Percentiles rank a stretch among this genome's conserved stretches.
Conservation (phyloP, 2,797 vertebrate species). For the Ibycter americanus region DNA sequence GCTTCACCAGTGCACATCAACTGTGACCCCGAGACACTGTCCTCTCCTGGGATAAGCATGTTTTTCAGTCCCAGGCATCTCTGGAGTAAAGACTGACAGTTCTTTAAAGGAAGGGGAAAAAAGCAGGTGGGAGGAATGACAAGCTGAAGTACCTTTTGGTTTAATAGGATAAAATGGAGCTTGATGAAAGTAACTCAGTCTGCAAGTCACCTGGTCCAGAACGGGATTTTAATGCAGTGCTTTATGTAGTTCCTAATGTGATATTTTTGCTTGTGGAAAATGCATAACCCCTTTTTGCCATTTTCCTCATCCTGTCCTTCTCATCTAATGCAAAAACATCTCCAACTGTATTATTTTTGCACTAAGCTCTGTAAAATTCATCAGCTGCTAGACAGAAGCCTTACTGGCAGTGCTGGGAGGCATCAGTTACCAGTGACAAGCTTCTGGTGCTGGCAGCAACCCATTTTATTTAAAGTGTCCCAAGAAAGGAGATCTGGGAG, state of each 20-base stretch:
- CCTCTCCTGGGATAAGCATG: conserved; percentile 63
- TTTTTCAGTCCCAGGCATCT: conserved; percentile 50
- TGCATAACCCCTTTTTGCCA: background rate
- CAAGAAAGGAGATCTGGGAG: background rate
- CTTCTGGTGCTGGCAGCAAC: too few species aligned
- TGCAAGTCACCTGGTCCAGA: background rate
- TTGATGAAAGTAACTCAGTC: background rate
- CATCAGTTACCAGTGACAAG: too few species aligned
- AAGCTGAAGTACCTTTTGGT: background rate
- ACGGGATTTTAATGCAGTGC: background rate
- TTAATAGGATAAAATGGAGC: conserved; percentile 32
- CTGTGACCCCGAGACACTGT: conserved; percentile 59
- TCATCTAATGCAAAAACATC: accelerated
- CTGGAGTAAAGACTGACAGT: conserved; percentile 61
- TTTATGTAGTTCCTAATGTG: background rate
- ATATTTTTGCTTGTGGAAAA: background rate
- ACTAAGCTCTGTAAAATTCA: background rate
- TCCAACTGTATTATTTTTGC: background rate
- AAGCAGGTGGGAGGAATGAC: background rate
- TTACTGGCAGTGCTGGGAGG: background rate
- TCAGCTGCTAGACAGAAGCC: background rate
- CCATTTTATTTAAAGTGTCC: accelerated
- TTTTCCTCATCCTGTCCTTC: background rate
- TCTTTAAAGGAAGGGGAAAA: background rate
- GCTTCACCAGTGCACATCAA: conserved; percentile 61